Percentiles rank a stretch among this genome's conserved stretches.
Conservation (phyloP, 2,113 vertebrate genomes). For the Notarius quadriscutis region DNA sequence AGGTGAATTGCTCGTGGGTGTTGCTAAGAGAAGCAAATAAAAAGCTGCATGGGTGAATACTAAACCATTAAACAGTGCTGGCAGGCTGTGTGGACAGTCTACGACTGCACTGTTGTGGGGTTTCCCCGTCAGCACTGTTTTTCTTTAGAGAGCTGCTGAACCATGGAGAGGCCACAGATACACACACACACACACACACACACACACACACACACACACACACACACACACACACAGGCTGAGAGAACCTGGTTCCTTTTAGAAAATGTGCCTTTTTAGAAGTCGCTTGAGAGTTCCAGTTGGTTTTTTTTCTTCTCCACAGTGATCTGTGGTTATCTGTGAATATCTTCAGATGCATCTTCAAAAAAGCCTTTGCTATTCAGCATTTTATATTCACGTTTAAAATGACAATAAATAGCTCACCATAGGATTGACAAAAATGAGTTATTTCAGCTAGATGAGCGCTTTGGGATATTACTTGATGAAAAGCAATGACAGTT, state of each 20-base stretch:
- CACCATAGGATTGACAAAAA: neutral
- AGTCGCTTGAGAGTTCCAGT: neutral
- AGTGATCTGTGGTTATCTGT: neutral
- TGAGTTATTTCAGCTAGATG: neutral
- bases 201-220: conserved; percentile 34
- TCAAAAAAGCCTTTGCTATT: neutral
- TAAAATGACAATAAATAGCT: neutral
- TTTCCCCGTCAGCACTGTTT: conserved; percentile 40
- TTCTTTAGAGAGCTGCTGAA: conserved; percentile 49
- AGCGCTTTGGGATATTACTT: neutral
- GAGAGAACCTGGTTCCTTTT: conserved; percentile 2
- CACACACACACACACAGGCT: conserved; percentile 17
- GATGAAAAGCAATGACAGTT: neutral
- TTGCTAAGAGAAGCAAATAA: neutral
- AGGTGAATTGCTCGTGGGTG: neutral
- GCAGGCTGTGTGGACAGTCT: conserved; percentile 44
- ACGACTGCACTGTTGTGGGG: conserved; percentile 38
- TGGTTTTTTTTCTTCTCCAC: neutral
- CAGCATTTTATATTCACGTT: neutral
- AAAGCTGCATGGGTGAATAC: conserved; percentile 14
- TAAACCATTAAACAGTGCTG: conserved; percentile 31
- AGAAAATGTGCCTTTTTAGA: conserved; percentile 9
- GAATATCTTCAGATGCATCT: neutral
- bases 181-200: conserved; percentile 37
- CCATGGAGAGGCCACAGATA: conserved; percentile 31